phyloP scores from a whole-genome alignment of 2,113 vertebrate genomes.

The Leiothrix lutea region DNA sequence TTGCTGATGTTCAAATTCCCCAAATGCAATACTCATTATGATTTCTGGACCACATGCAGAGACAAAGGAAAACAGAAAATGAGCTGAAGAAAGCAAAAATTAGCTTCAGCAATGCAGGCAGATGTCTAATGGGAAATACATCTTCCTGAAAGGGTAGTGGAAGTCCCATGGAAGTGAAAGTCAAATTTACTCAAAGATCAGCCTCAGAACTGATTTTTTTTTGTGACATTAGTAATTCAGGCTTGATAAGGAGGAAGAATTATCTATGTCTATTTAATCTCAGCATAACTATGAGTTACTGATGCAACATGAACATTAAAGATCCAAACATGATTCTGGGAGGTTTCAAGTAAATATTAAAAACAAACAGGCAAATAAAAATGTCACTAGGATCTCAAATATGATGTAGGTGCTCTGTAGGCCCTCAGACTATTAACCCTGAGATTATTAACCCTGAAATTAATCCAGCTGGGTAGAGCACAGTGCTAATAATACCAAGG shows the following conservation, averaged over 20 bases:
- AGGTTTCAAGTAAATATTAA: not conserved
- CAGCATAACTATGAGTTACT: not conserved
- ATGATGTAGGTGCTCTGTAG: not conserved
- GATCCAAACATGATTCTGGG: not conserved
- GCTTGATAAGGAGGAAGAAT: not conserved
- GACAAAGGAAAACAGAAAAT: not conserved
- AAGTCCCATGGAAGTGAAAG: not conserved
- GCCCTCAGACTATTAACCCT: not conserved
- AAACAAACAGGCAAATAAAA: not conserved
- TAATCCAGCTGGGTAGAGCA: not conserved
- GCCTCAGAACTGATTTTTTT: not conserved
- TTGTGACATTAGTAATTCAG: not conserved
- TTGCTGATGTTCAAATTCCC: not conserved
- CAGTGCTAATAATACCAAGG: not conserved
- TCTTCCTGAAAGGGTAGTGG: not conserved
- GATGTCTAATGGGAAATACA: not conserved
- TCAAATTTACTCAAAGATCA: not conserved
- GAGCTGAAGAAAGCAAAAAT: constrained; percentile 13
- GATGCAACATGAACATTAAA: not conserved
- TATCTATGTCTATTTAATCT: not conserved
- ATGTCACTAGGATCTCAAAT: not conserved
- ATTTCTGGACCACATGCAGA: not conserved
- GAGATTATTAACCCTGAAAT: not conserved
- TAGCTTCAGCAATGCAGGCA: not conserved
- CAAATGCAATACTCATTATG: not conserved